These are phyloP conservation scores for Anguilla japonica DNA, from an alignment of 2,113 vertebrate genomes.

Conservation along the genomic window DNA sequence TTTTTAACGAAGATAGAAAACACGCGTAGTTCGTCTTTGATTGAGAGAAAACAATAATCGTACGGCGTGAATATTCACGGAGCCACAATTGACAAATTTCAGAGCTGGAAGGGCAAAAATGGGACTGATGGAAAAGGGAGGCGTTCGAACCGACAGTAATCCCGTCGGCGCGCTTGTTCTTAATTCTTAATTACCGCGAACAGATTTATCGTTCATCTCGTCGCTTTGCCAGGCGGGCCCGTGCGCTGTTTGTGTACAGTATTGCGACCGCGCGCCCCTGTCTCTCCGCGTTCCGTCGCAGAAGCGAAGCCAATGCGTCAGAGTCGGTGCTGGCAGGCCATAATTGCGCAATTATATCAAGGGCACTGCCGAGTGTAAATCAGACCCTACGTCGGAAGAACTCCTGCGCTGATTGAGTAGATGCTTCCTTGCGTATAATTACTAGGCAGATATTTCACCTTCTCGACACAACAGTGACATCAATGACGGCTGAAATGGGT, in stretches of 20 bases:
- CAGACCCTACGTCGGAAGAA: not conserved
- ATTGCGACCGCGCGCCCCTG: not conserved
- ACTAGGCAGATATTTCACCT: not conserved
- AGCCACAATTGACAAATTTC: not conserved
- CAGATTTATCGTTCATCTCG: not conserved
- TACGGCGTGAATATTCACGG: not conserved
- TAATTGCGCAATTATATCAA: not conserved
- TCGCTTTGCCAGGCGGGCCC: not conserved
- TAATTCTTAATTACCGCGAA: not conserved
- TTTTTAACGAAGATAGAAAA: not conserved
- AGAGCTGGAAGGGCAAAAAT: not conserved
- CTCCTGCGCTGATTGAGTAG: not conserved
- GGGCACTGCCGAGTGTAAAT: not conserved
- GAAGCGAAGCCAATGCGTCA: not conserved
- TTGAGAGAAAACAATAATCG: not conserved
- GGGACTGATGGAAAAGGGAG: not conserved
- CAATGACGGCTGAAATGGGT: not conserved
- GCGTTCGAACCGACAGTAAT: not conserved
- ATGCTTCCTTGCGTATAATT: not conserved
- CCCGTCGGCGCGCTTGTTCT: not conserved
- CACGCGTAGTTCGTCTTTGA: not conserved
- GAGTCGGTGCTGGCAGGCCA: not conserved
- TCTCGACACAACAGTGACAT: not conserved
- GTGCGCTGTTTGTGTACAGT: not conserved
- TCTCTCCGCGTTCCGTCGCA: not conserved